phyloP scores from a whole-genome alignment of 1,140 invertebrate species.

The Saxidomus purpurata region DNA sequence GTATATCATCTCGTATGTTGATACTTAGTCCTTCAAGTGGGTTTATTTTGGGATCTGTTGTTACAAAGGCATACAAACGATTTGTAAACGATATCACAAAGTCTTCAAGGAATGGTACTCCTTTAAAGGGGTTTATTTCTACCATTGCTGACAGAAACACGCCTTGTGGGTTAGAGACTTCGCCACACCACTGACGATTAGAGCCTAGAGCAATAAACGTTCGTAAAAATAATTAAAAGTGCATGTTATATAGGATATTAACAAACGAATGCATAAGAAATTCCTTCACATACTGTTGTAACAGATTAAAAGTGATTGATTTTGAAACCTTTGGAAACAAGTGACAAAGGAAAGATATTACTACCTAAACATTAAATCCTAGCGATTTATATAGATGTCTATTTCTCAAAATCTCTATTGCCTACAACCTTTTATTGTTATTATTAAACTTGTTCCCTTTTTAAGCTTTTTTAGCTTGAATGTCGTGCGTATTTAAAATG shows the following conservation, averaged over 20 bases:
- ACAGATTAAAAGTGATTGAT: background rate
- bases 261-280: background rate
- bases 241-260: background rate
- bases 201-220: background rate
- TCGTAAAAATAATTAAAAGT: no score
- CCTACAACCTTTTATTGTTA: no score
- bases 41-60: background rate
- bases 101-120: slow-evolving; percentile 27
- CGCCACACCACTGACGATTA: slow-evolving; percentile 33
- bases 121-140: slow-evolving; percentile 25
- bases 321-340: no score
- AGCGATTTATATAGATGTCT: no score
- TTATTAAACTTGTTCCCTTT: no score
- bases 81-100: background rate
- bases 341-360: no score
- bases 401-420: no score
- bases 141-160: slow-evolving; percentile 38
- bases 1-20: background rate
- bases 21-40: background rate
- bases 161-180: slow-evolving; percentile 41
- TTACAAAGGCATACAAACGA: slow-evolving; percentile 1
- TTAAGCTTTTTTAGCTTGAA: background rate
- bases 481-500: background rate
- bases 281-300: background rate
- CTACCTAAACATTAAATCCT: no score